Evolutionary conservation across 2,113 vertebrate genomes (phyloP).

Genomic region (Pipra filicauda): DNA sequence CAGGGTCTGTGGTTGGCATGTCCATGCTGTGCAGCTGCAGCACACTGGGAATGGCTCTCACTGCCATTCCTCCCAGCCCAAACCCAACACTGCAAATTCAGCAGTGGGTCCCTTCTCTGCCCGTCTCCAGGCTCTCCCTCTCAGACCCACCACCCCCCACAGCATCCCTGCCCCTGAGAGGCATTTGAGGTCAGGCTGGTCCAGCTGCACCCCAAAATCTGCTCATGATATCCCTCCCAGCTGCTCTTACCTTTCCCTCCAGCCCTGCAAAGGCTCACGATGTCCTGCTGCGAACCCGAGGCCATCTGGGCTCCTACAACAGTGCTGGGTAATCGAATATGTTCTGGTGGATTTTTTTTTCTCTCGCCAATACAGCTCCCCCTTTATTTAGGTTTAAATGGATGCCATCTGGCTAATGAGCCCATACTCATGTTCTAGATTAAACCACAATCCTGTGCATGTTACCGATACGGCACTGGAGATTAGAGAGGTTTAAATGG

Average conservation of each 20-base stretch:
- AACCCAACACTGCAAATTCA: background rate
- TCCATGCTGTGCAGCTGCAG: fast-evolving
- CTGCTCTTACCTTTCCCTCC: background rate
- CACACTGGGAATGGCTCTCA: fast-evolving
- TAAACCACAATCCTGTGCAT: constrained; percentile 22
- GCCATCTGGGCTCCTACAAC: background rate
- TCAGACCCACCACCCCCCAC: background rate
- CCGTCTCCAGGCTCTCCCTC: fast-evolving
- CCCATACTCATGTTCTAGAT: constrained; percentile 46
- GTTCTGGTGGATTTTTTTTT: background rate
- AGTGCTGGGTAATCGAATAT: background rate
- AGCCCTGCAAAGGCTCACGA: background rate
- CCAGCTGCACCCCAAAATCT: background rate
- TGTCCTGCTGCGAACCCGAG: background rate
- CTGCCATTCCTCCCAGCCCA: background rate
- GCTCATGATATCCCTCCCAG: background rate
- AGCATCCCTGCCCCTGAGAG: background rate
- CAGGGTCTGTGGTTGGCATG: fast-evolving
- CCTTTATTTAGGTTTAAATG: constrained; percentile 53
- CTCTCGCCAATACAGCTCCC: background rate
- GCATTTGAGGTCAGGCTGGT: background rate
- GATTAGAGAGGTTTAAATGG: constrained; percentile 20
- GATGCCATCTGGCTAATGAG: constrained; percentile 60
- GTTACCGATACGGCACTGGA: background rate
- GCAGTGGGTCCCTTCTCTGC: background rate